These are phyloP conservation scores for Coelopa frigida DNA, from an alignment of 1,140 invertebrate genomes.

Conservation along the genomic window DNA sequence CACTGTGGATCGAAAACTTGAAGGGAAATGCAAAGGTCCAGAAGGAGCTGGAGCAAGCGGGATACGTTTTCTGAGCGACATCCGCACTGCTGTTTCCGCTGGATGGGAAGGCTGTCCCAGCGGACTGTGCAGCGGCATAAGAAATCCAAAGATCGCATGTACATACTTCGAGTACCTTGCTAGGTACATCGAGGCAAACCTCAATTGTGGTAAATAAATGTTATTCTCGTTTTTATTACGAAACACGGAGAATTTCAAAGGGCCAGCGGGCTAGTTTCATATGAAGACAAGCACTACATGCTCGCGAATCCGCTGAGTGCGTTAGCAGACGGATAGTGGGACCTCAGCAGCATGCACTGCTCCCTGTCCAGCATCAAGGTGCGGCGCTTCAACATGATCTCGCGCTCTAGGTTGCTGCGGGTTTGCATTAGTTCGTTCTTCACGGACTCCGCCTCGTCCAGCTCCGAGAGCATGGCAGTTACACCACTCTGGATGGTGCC, in stretches of 20 bases:
- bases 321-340: conserved; percentile 59
- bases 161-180: too few relatives aligned
- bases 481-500: conserved; percentile 59
- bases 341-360: conserved; percentile 54
- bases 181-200: too few relatives aligned
- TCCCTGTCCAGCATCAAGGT: conserved; percentile 62
- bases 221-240: too few relatives aligned
- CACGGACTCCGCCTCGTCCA: conserved; percentile 54
- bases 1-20: conserved; percentile 62
- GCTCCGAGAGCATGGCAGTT: conserved; percentile 52
- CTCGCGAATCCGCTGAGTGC: conserved; percentile 50
- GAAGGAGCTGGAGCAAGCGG: conserved; percentile 56
- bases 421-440: conserved; percentile 54
- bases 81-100: too few relatives aligned
- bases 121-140: neutral
- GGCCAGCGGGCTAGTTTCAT: too few relatives aligned
- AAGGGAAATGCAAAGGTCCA: conserved; percentile 51
- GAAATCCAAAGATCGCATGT: neutral
- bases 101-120: neutral
- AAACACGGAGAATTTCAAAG: too few relatives aligned
- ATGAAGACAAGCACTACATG: conserved; percentile 1
- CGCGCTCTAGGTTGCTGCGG: conserved; percentile 57
- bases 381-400: conserved; percentile 65
- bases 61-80: conserved; percentile 53
- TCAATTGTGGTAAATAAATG: too few relatives aligned